Conservation (phyloP, 2,888 invertebrate genomes). For the Carpatolechia fugitivella region DNA sequence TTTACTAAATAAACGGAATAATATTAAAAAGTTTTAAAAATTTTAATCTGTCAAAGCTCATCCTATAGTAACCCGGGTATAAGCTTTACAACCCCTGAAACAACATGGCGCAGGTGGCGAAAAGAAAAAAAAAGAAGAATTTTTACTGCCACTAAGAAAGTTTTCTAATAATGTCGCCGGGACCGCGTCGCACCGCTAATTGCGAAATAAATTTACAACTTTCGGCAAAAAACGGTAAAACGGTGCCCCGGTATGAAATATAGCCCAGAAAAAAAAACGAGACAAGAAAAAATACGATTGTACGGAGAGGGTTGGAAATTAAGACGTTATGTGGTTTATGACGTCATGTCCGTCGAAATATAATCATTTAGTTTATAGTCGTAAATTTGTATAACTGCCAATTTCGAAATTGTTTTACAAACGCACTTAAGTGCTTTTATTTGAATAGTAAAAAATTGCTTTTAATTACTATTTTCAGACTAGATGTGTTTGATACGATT, state of each 20-base stretch:
- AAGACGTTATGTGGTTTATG: neutral
- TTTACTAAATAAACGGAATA: too few relatives aligned
- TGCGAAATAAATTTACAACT: slow-evolving; percentile 77
- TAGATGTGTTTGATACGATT: too few relatives aligned
- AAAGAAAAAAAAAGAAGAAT: slow-evolving; percentile 46
- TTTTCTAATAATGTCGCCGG: slow-evolving; percentile 74
- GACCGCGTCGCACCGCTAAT: slow-evolving; percentile 68
- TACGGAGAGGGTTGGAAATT: neutral
- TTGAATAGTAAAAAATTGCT: neutral
- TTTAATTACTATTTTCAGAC: too few relatives aligned
- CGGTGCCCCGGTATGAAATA: slow-evolving; percentile 54
- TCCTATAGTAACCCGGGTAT: too few relatives aligned
- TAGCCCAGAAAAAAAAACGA: slow-evolving; percentile 53
- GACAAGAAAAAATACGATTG: slow-evolving; percentile 30
- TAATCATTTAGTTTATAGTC: too few relatives aligned
- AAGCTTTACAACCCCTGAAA: neutral
- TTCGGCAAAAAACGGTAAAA: slow-evolving; percentile 62
- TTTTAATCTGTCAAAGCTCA: too few relatives aligned
- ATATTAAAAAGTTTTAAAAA: too few relatives aligned
- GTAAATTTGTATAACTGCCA: too few relatives aligned
- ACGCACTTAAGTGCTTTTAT: neutral
- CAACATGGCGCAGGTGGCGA: slow-evolving; percentile 49
- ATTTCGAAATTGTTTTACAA: neutral
- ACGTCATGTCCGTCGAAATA: neutral
- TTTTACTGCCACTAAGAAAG: slow-evolving; percentile 72